Evolutionary conservation across 2,113 vertebrate species (phyloP).

Genomic region (Burhinus oedicnemus): DNA sequence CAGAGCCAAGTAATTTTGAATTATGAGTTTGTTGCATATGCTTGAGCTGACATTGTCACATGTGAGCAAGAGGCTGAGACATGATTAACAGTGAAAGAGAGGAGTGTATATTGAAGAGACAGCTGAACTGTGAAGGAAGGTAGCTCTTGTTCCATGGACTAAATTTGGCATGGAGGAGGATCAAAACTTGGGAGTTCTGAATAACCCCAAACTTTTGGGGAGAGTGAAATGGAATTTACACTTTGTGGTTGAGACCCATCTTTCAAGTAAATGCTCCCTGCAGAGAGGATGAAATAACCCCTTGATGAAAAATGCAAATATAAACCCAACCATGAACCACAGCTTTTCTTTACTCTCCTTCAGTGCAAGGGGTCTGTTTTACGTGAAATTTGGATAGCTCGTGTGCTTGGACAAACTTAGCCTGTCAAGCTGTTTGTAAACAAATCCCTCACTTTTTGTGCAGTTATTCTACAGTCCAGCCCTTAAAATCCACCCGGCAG

Average conservation of each 20-base stretch:
- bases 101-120: not conserved
- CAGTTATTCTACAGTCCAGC: not conserved
- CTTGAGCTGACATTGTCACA: not conserved
- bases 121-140: not conserved
- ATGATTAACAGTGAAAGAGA: not conserved
- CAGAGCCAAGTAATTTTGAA: constrained; percentile 14
- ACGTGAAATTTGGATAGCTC: not conserved
- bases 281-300: constrained; percentile 39
- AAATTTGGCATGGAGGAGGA: not conserved
- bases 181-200: not conserved
- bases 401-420: not conserved
- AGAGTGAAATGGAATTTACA: constrained; percentile 17
- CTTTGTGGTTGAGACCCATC: not conserved
- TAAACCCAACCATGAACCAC: not conserved
- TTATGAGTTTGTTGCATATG: not conserved
- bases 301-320: constrained; percentile 51
- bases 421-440: not conserved
- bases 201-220: constrained; percentile 3
- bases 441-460: not conserved
- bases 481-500: not conserved
- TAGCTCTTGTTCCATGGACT: not conserved
- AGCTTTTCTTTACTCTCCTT: constrained; percentile 8
- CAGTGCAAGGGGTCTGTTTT: not conserved
- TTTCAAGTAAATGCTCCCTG: constrained; percentile 36
- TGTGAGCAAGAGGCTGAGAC: not conserved